These are phyloP conservation scores for Aleiodes leptofemur DNA, from an alignment of 2,888 invertebrate genomes.

Conservation along the genomic window DNA sequence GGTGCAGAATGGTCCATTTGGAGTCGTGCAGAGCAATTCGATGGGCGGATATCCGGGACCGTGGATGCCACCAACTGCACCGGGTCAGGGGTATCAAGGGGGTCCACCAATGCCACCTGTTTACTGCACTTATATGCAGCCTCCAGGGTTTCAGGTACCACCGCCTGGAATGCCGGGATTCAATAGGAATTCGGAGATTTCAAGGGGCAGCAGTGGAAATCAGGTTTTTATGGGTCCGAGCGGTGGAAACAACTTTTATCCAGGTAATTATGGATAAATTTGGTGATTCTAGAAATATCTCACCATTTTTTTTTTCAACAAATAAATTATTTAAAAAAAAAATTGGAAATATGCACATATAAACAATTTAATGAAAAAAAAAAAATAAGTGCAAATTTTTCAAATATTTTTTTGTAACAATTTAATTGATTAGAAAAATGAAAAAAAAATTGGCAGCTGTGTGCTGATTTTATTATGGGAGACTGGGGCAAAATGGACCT, in stretches of 20 bases:
- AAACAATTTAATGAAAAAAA: no score
- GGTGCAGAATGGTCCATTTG: conserved; percentile 21
- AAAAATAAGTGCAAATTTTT: no score
- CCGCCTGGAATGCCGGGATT: conserved; percentile 58
- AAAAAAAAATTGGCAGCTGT: no score
- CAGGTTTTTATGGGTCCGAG: not conserved
- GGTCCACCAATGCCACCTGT: conserved; percentile 48
- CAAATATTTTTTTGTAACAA: no score
- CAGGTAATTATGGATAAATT: not conserved
- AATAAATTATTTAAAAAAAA: no score
- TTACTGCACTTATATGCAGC: conserved; percentile 65
- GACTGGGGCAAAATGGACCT: no score
- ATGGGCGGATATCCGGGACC: conserved; percentile 16
- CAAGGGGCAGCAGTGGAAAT: not conserved
- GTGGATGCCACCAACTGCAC: conserved; percentile 53
- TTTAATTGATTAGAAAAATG: no score
- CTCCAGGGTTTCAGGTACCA: conserved; percentile 62
- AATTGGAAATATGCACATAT: no score
- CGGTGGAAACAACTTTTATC: not conserved
- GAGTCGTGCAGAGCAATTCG: conserved; percentile 26
- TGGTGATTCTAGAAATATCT: no score
- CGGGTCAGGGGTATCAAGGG: conserved; percentile 44
- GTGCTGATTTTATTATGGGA: no score
- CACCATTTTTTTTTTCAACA: not conserved
- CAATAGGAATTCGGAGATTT: conserved; percentile 50